Evolutionary conservation across 2,113 vertebrate genomes (phyloP).

Genomic region (Oncorhynchus kisutch): DNA sequence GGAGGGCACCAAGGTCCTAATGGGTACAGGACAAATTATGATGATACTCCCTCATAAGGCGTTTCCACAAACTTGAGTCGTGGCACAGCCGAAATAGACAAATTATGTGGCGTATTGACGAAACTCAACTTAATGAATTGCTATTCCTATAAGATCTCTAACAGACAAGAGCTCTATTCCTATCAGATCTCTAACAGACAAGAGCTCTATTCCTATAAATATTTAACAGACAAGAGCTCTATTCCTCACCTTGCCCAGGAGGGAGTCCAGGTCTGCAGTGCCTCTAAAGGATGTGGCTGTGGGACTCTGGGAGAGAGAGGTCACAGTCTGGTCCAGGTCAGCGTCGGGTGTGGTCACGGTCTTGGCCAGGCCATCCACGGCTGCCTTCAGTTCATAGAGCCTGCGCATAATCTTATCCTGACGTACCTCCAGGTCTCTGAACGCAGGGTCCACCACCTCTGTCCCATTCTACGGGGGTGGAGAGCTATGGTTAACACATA

Average conservation of each 20-base stretch:
- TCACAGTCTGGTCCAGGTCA: conserved; percentile 86
- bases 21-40: conserved; percentile 30
- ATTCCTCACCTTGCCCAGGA: conserved; percentile 85
- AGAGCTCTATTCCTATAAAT: too few species aligned
- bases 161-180: too few species aligned
- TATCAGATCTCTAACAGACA: too few species aligned
- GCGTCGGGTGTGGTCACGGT: conserved; percentile 94
- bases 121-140: too few species aligned
- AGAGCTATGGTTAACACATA: neutral
- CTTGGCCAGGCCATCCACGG: conserved; percentile 90
- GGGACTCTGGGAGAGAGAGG: conserved; percentile 76
- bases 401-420: conserved; percentile 91
- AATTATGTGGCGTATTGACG: neutral
- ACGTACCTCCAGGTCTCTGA: conserved; percentile 84
- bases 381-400: conserved; percentile 90
- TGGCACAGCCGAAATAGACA: neutral
- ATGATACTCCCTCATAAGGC: neutral
- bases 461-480: conserved; percentile 53
- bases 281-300: conserved; percentile 53
- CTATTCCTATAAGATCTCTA: too few species aligned
- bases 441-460: conserved; percentile 77
- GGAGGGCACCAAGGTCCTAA: conserved; percentile 87
- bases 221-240: neutral
- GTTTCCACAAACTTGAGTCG: neutral
- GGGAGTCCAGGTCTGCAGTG: conserved; percentile 77